Evolutionary conservation across 2,888 invertebrate genomes (phyloP), one percentile per base, ranked within the genome.

Genomic region (Spisula subtruncata): DNA sequence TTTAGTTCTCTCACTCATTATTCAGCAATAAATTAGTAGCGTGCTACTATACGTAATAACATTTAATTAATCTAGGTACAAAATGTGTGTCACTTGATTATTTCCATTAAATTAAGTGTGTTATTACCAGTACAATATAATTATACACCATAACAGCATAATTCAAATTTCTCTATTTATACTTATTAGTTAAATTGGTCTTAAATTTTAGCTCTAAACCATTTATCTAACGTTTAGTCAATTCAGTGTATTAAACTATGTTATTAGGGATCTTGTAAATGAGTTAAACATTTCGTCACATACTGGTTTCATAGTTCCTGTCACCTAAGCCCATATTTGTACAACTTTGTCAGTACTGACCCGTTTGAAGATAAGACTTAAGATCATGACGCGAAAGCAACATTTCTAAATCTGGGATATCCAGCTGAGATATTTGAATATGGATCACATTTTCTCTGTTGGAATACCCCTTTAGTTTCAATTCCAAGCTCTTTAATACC

Each of bases 391-490:
- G n/a, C 25, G 75, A 35, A 35, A 18, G 75, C 75, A 75, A 75
- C 75, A 32, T 75, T 75, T 75, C 16, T 75, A 35, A 32, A 35
- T 32, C 29, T 75, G 18, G 32, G 32, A 12, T 75, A 75, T 16
- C 75, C 75, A 75, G 75, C 75, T 75, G 75, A 8, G 75, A 75
- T 75, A 32, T 75, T 75, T 75, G 75, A 14, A 35, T 75, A 18
- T 18, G 75, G 75, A 75, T 75, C 75, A 75, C 75, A 75, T 75
- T 75, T 75, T 35, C 75, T 75, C 75, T 35, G 32, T 32, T 75
- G 75, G 75, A 75, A 75, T 32, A 32, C 75, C 75, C 25, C 75
- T 75, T 75, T 75, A 32, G 32, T 75, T 75, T 75, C 32, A 35
- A 75, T 75, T 32, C 4, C 32, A 75, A 75, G 75, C 75, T 32